These are phyloP conservation scores for Clarias gariepinus DNA, from an alignment of 2,113 vertebrate species.

Conservation along the genomic window DNA sequence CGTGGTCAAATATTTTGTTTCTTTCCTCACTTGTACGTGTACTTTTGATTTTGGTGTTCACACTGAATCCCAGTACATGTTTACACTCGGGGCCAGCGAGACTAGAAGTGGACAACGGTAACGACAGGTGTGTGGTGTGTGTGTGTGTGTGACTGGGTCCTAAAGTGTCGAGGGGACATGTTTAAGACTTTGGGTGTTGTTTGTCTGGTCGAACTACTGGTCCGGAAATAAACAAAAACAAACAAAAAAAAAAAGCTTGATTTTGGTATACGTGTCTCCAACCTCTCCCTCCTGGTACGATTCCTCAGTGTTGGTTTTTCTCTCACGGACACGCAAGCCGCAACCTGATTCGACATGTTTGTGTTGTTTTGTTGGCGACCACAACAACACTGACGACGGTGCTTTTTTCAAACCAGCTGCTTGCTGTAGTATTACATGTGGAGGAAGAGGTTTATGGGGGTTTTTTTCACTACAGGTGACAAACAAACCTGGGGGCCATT, in stretches of 20 bases:
- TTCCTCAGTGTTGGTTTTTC: neutral
- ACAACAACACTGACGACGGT: neutral
- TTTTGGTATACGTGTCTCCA: neutral
- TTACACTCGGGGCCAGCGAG: no score
- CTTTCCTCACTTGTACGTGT: neutral
- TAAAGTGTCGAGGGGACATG: no score
- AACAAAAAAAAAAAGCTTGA: neutral
- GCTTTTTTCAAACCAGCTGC: neutral
- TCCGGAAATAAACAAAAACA: neutral
- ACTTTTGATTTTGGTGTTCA: no score
- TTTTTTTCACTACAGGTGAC: constrained; percentile 41
- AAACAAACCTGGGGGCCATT: constrained; percentile 55
- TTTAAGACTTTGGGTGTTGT: no score
- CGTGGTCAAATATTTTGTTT: neutral
- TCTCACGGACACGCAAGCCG: neutral
- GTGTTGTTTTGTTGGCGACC: neutral
- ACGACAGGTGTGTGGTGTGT: no score
- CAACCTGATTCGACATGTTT: neutral
- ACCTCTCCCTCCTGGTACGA: neutral
- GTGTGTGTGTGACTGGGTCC: no score
- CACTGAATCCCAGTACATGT: no score
- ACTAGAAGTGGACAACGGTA: no score
- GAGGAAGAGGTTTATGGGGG: no score
- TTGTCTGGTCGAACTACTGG: no score
- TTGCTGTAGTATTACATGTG: neutral